phyloP scores from a whole-genome alignment of 2,113 vertebrate species.

The Pyrgilauda ruficollis region DNA sequence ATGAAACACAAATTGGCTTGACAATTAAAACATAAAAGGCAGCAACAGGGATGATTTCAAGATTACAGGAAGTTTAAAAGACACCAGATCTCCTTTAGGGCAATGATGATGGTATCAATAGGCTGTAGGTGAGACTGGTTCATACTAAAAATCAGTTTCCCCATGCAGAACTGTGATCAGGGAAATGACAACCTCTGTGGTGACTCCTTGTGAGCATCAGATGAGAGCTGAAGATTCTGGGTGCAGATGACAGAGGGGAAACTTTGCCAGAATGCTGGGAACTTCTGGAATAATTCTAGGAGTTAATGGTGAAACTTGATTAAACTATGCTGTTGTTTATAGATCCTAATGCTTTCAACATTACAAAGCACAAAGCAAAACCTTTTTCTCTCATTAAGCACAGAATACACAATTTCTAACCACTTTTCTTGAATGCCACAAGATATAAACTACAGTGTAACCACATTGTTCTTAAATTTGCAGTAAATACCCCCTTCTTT shows the following conservation, averaged over 20 bases:
- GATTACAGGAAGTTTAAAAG: neutral
- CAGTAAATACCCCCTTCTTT: neutral
- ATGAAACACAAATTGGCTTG: neutral
- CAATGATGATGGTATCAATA: neutral
- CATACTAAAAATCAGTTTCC: neutral
- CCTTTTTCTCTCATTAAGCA: neutral
- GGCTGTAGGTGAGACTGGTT: neutral
- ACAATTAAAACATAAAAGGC: neutral
- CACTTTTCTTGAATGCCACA: neutral
- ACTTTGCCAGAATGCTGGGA: neutral
- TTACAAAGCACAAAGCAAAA: neutral
- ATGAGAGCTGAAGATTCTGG: neutral
- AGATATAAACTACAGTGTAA: neutral
- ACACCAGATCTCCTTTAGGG: neutral
- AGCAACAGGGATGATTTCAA: neutral
- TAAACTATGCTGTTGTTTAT: slow-evolving; percentile 35
- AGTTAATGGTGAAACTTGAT: slow-evolving; percentile 46
- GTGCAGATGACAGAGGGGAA: neutral
- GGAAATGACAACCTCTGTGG: neutral
- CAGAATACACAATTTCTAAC: slow-evolving; percentile 3
- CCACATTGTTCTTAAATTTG: slow-evolving; percentile 22
- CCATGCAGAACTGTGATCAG: neutral
- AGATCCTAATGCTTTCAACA: slow-evolving; percentile 27
- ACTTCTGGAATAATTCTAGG: neutral
- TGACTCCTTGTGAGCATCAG: neutral